Conservation (phyloP, 2,888 invertebrate species). For the Margaritifera margaritifera region DNA sequence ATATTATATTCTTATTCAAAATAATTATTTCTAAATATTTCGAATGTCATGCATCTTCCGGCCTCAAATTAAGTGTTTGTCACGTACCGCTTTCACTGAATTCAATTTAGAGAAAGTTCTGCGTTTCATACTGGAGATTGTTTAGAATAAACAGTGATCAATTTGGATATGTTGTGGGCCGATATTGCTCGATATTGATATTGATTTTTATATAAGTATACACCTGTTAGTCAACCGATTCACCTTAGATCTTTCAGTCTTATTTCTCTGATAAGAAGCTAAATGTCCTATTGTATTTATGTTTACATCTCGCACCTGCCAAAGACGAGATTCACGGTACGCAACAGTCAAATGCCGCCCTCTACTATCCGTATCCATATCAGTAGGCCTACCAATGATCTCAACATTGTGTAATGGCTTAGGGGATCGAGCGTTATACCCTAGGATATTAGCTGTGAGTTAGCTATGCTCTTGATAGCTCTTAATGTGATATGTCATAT, state of each 20-base stretch:
- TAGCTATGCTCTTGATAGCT: constrained; percentile 34
- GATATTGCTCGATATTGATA: constrained; percentile 15
- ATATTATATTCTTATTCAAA: too few relatives aligned
- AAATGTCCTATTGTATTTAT: constrained; percentile 38
- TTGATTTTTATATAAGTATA: constrained; percentile 32
- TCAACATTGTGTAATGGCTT: constrained; percentile 29
- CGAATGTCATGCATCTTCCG: too few relatives aligned
- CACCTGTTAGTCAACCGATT: constrained; percentile 36
- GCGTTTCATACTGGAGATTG: constrained; percentile 2
- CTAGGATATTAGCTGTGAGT: constrained; percentile 31
- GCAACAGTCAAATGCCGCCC: constrained; percentile 1
- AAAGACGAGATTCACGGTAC: constrained; percentile 3
- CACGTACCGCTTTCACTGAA: constrained; percentile 11
- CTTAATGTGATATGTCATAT: constrained; percentile 26
- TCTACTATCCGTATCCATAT: constrained; percentile 9
- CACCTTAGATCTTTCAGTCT: constrained; percentile 31
- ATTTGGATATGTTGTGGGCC: constrained; percentile 6
- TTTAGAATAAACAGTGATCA: constrained; percentile 4
- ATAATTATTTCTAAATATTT: too few relatives aligned
- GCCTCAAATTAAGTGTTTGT: constrained; percentile 6
- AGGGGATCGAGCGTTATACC: constrained; percentile 22
- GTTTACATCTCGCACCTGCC: constrained; percentile 51
- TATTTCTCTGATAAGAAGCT: constrained; percentile 47
- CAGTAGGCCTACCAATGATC: constrained; percentile 7
- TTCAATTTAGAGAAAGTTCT: constrained; percentile 7